A percentile compares a stretch with the other conserved stretches of the same genome.
phyloP scores from a whole-genome alignment of 2,113 vertebrate species.

The Cathartes aura region DNA sequence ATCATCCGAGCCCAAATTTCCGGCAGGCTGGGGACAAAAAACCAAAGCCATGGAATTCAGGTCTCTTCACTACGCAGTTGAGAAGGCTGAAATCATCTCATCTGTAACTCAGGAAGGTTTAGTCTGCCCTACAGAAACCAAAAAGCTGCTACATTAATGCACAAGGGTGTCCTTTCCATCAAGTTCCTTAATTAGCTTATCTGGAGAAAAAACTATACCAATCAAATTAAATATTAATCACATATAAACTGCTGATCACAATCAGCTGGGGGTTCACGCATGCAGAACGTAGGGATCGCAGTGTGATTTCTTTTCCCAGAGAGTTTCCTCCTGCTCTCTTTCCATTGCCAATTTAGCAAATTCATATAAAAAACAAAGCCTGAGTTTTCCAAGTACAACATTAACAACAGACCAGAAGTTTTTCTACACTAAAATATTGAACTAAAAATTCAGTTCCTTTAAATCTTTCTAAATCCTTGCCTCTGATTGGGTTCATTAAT shows the following conservation, averaged over 20 bases:
- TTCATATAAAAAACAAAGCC: conserved; percentile 72
- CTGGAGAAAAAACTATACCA: conserved; percentile 75
- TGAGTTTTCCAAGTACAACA: conserved; percentile 70
- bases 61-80: not conserved
- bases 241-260: conserved; percentile 78
- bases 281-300: conserved; percentile 41
- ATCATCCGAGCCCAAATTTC: not conserved
- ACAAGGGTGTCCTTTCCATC: conserved; percentile 57
- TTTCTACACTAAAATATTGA: conserved; percentile 71
- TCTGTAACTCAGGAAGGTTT: conserved; percentile 25
- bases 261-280: conserved; percentile 64
- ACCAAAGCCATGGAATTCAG: not conserved
- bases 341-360: conserved; percentile 72
- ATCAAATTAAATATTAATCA: conserved; percentile 83
- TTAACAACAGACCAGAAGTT: conserved; percentile 68
- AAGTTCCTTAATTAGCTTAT: conserved; percentile 76
- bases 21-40: not conserved
- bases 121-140: conserved; percentile 48
- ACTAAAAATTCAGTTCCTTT: conserved; percentile 71
- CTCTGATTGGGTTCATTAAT: conserved; percentile 97
- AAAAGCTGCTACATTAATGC: conserved; percentile 50
- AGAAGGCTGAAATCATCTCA: not conserved
- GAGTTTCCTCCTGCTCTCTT: conserved; percentile 58
- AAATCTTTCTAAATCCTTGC: conserved; percentile 83
- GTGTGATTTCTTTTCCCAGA: conserved; percentile 58